phyloP scores from a whole-genome alignment of 2,113 vertebrate species.

The Cyrtonyx montezumae region DNA sequence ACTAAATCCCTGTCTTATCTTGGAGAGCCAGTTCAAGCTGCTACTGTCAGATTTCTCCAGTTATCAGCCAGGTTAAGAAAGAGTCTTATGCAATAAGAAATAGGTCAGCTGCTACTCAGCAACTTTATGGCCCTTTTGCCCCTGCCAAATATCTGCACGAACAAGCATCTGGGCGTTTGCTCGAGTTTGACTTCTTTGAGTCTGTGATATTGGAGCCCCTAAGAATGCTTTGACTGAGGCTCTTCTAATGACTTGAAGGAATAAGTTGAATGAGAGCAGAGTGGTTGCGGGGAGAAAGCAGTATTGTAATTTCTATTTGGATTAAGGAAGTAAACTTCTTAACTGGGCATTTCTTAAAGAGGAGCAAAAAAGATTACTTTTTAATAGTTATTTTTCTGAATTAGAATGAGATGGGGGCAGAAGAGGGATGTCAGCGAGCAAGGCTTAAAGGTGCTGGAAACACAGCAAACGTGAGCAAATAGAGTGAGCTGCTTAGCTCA shows the following conservation, averaged over 20 bases:
- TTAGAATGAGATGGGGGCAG: neutral
- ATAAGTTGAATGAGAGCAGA: neutral
- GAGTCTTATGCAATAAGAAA: neutral
- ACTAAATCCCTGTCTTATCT: neutral
- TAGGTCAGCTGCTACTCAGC: neutral
- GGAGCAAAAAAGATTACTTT: neutral
- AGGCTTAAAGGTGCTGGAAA: neutral
- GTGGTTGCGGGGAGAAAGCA: neutral
- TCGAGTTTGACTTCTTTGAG: neutral
- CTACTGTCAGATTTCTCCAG: neutral
- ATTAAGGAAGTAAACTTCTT: neutral
- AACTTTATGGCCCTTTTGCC: neutral
- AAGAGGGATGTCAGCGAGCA: accelerated
- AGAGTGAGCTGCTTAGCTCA: neutral
- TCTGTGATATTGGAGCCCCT: accelerated
- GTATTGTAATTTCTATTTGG: neutral
- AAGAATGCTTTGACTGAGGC: neutral
- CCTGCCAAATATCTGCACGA: neutral
- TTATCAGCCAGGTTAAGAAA: neutral
- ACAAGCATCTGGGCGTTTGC: accelerated
- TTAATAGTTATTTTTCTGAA: neutral
- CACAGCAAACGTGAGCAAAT: neutral
- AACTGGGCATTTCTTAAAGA: neutral
- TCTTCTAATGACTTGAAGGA: neutral
- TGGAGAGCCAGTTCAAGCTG: neutral